A percentile compares a stretch with the other conserved stretches of the same genome.
These are phyloP conservation scores for Psix sp. DNA, from an alignment of 1,140 invertebrate genomes.

Conservation along the genomic window DNA sequence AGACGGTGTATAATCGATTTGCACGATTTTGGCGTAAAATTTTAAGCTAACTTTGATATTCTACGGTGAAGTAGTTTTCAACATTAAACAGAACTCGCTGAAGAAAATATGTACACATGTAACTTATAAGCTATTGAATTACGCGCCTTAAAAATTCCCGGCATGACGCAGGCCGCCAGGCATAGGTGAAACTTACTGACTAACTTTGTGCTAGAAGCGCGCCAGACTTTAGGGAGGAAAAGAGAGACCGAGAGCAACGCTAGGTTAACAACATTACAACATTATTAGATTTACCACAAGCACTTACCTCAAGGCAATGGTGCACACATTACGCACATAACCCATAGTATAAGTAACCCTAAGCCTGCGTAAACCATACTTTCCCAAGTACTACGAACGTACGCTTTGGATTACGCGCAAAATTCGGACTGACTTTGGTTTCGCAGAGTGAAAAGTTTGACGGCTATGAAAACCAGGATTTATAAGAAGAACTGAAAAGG, in stretches of 20 bases:
- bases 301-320: conserved; percentile 71
- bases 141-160: conserved; percentile 55
- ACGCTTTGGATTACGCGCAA: conserved; percentile 36
- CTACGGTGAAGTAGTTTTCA: conserved; percentile 5
- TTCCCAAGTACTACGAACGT: conserved; percentile 44
- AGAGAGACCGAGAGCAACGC: conserved; percentile 29
- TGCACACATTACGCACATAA: conserved; percentile 69
- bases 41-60: no score
- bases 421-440: conserved; percentile 42
- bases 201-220: conserved; percentile 36
- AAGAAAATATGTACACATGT: conserved; percentile 24
- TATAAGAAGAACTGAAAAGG: no score
- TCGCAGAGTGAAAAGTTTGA: conserved; percentile 10
- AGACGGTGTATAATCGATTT: conserved; percentile 5
- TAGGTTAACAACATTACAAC: conserved; percentile 75
- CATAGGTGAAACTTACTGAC: conserved; percentile 57
- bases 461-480: no score
- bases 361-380: conserved; percentile 64
- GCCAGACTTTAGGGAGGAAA: conserved; percentile 38
- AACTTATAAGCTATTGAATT: conserved; percentile 39
- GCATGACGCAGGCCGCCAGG: conserved; percentile 58
- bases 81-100: conserved; percentile 13
- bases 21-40: no score
- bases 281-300: conserved; percentile 78
- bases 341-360: conserved; percentile 71